Conservation (phyloP, 2,113 vertebrate species). For the Nothobranchius furzeri region DNA sequence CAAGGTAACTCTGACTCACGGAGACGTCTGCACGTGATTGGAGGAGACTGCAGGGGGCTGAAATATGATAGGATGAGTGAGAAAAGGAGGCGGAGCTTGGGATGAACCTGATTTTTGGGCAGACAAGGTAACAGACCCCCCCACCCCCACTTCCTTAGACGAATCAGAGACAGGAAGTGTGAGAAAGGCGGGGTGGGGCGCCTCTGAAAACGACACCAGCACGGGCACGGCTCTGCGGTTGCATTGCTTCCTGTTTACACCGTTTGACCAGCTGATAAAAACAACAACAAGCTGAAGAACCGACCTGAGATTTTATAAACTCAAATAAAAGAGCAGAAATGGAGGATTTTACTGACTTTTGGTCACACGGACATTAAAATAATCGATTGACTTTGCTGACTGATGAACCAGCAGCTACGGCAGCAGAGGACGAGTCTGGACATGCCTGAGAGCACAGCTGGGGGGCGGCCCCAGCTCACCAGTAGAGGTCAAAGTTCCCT, state of each 20-base stretch:
- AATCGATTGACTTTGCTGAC: no score
- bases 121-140: slow-evolving; percentile 39
- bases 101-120: slow-evolving; percentile 34
- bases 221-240: no score
- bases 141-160: slow-evolving; percentile 1
- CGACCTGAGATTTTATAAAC: no score
- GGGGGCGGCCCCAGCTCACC: slow-evolving; percentile 7
- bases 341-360: no score
- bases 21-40: slow-evolving; percentile 64
- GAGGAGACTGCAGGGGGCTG: slow-evolving; percentile 34
- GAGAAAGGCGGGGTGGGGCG: background rate
- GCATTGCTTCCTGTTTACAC: no score
- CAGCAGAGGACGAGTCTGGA: slow-evolving; percentile 69
- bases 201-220: no score
- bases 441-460: slow-evolving; percentile 69
- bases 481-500: no score
- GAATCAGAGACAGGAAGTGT: slow-evolving; percentile 1
- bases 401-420: no score
- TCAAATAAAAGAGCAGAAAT: no score
- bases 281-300: no score
- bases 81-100: slow-evolving; percentile 37
- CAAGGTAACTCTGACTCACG: slow-evolving; percentile 76
- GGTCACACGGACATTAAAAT: no score
- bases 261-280: no score
- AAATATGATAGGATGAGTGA: slow-evolving; percentile 63